Conservation (phyloP, 2,888 invertebrate species). For the Chesias legatella region DNA sequence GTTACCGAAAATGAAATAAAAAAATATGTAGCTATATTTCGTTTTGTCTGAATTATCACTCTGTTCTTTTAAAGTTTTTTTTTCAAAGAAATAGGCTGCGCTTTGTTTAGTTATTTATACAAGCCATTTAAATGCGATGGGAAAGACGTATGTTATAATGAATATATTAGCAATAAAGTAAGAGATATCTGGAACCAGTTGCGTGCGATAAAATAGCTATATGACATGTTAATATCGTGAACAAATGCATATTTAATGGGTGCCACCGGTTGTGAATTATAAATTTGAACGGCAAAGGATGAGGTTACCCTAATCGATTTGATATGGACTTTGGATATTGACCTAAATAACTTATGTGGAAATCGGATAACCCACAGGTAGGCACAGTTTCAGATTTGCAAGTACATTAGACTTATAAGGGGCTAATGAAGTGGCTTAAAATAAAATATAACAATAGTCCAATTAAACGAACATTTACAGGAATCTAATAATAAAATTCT, state of each 20-base stretch:
- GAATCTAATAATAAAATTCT: no score
- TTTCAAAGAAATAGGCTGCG: conserved; percentile 46
- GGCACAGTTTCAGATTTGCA: not conserved
- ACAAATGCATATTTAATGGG: conserved; percentile 56
- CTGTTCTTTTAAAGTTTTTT: conserved; percentile 64
- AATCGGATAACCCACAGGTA: not conserved
- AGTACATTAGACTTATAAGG: no score
- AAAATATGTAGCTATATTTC: conserved; percentile 62
- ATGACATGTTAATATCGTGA: conserved; percentile 62
- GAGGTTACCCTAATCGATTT: conserved; percentile 28
- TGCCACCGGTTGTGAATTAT: conserved; percentile 35
- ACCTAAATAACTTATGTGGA: conserved; percentile 18
- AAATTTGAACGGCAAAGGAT: conserved; percentile 22
- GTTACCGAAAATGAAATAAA: conserved; percentile 72
- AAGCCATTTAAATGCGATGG: conserved; percentile 68
- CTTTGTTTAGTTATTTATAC: conserved; percentile 71
- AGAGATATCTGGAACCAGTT: conserved; percentile 53
- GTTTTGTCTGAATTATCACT: conserved; percentile 72
- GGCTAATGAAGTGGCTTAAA: no score
- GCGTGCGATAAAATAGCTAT: conserved; percentile 56
- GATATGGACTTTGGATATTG: conserved; percentile 24
- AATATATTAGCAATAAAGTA: conserved; percentile 75
- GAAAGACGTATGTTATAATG: conserved; percentile 71
- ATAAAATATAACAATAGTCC: no score
- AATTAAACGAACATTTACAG: no score